Base-by-base conservation (phyloP, 2,797 vertebrate species). In the Prunella strophiata region DNA sequence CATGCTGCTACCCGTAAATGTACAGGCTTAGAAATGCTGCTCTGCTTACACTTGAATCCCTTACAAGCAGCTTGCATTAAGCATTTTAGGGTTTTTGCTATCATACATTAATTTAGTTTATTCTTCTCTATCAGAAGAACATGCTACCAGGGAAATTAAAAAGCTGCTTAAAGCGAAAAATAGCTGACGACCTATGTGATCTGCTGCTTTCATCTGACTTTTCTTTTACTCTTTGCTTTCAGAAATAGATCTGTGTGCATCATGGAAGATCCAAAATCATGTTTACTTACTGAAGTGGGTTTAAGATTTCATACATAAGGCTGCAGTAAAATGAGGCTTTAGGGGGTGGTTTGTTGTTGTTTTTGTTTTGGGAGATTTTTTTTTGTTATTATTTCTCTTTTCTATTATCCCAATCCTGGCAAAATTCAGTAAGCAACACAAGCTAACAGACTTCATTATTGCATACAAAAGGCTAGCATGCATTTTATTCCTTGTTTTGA, bases 151-250 rank as follows among this genome's bases (percentile, higher is more conserved):
- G 97, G 97, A 98, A 98, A 98, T 98, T 98, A 98, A 98, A 97
- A 97, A 98, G 95, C 96, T 98, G 94, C 94, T 98, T 98, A 98
- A 98, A 98, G 97, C 97, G 96, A 98, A 98, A 97, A 98, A 98
- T 96, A 98, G 86, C 61, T 88, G 86, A 85, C n/a, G 36, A 96
- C 91, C 92, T 94, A 74, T 66, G 34, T 57, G 97, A 98, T 98
- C 97, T 98, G 75, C 89, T 95, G 75, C 82, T 97, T 97, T 85
- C 85, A 94, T 97, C 96, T 96, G 62, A 92, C 34, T 96, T 91
- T 87, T 23, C 32, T 94, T 93, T 90, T 16, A 78, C 6, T 63
- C 36, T 34, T 92, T 55, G 32, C 12, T 93, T 92, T 91, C 62
- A 92, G 57, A 89, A 83, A 52, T 17, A 59, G 27, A 94, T 92